These are phyloP conservation scores for Calyptommatus sinebrachiatus DNA, from an alignment of 2,113 vertebrate species.

Conservation along the genomic window DNA sequence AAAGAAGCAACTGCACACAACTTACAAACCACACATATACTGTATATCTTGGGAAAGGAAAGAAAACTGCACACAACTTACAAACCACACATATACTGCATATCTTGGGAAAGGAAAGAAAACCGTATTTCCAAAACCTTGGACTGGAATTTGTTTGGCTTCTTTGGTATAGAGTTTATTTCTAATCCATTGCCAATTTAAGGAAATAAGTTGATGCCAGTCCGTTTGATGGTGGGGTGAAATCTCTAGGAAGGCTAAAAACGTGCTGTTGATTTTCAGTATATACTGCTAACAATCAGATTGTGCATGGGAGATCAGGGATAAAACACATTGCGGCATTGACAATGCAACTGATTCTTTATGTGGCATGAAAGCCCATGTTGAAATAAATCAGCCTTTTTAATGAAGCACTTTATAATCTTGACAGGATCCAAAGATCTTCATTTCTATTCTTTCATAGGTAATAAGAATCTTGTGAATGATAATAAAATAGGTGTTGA, in stretches of 20 bases:
- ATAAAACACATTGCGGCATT: slow-evolving; percentile 33
- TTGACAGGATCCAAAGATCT: slow-evolving; percentile 41
- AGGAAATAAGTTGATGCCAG: background rate
- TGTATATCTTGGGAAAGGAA: background rate
- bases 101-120: background rate
- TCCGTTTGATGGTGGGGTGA: background rate
- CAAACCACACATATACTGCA: too few species aligned
- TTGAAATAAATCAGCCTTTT: slow-evolving; percentile 17
- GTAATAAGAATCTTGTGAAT: background rate
- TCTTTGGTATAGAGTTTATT: background rate
- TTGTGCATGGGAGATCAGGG: background rate
- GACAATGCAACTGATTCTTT: slow-evolving; percentile 22
- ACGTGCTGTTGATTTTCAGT: slow-evolving; percentile 52
- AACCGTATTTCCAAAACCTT: slow-evolving; percentile 3
- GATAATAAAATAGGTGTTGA: slow-evolving; percentile 9
- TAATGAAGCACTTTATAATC: slow-evolving; percentile 55
- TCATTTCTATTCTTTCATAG: slow-evolving; percentile 6
- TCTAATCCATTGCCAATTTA: background rate
- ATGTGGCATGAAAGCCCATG: slow-evolving; percentile 17
- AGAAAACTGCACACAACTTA: background rate
- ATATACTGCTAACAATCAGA: slow-evolving; percentile 39
- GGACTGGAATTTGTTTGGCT: background rate
- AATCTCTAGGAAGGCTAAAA: slow-evolving; percentile 42
- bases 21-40: too few species aligned
- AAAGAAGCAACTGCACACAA: too few species aligned